Base-by-base conservation (phyloP, 2,797 vertebrate species). In the Octomys mimax region DNA sequence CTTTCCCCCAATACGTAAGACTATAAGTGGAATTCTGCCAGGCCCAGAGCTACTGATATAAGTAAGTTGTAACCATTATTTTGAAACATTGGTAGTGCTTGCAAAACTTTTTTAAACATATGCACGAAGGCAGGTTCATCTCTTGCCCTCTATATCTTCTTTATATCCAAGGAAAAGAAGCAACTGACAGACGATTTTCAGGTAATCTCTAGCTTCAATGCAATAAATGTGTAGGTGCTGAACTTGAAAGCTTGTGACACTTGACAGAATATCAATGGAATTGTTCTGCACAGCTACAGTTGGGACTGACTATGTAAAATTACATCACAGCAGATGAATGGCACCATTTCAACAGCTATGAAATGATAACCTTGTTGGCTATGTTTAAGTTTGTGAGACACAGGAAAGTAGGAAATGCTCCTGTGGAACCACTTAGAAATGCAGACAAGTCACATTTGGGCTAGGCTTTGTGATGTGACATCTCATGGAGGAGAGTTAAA, bases 221-320 rank as follows among this genome's bases (percentile, higher is more conserved):
- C 85, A 95, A 92, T 97, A 96, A 96, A 96, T 82, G 92, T 87
- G 92, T 83, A 92, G 85, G 92, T 64, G 84, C 87, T 89, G 84
- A 97, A 95, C 87, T 94, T 97, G 97, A 96, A 97, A 95, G 94
- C 85, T 42, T 90, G 82, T 97, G 96, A 89, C 94, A 97, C 96
- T 95, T 97, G 97, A 96, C 92, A 97, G 92, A 97, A 92, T 96
- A 96, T 96, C 96, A 95, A 87, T 88, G 95, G 94, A 90, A 97
- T 75, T 96, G 92, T 95, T 96, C 88, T 93, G 90, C 94, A 97
- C 80, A 92, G 92, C 81, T 95, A 88, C 0, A 1, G 70, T 92
- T 93, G 71, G 64, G 83, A 89, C 71, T 68, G 91, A 95, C 89
- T 96, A 96, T 95, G 91, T 94, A 97, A 97, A 97, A 96, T 96